Evolutionary conservation across 1,140 invertebrate species (phyloP), one percentile per base, ranked within the genome.

Genomic region (Orussus abietinus): DNA sequence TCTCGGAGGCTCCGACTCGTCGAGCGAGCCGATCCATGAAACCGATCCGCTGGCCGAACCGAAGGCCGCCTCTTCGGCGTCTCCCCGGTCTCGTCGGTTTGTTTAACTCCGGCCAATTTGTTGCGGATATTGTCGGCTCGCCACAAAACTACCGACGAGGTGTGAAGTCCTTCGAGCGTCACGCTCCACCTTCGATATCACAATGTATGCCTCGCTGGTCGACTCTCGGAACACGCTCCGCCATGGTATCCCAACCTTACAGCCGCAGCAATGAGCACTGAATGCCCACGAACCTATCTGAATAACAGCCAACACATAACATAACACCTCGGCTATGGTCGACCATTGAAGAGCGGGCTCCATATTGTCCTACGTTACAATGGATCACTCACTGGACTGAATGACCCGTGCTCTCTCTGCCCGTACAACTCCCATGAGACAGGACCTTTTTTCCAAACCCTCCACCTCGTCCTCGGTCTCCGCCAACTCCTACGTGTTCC

Each of bases 361-460:
- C 39, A 57, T 52, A 62, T 62, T 62, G 59, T 64, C 47, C 62
- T 47, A 53, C 45, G 60, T 52, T 47, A 64, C 58, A 64, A 65
- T 59, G 47, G 59, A 43, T 65, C 59, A 64, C 57, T 59, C 57
- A 53, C 50, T 33, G 43, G 35, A 49, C 45, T 53, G 55, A 62
- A 62, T 60, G 59, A 63, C 60, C 55, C 53, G 50, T 46, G 42
- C 48, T 9, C 19, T 10, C n/a, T 41, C 46, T 47, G 40, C 46
- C 48, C 42, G 56, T 56, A 52, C 48, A 51, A 49, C 47, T 54
- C 51, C 44, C 47, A 54, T 40, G 48, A 47, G 48, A 56, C 25
- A 50, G 49, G 40, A 28, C 41, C 48, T 52, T 37, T 55, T 55
- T 56, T 55, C 51, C n/a, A n/a, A n/a, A n/a, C n/a, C n/a, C 52